Evolutionary conservation across 2,113 vertebrate species (phyloP).

Genomic region (Upupa epops): DNA sequence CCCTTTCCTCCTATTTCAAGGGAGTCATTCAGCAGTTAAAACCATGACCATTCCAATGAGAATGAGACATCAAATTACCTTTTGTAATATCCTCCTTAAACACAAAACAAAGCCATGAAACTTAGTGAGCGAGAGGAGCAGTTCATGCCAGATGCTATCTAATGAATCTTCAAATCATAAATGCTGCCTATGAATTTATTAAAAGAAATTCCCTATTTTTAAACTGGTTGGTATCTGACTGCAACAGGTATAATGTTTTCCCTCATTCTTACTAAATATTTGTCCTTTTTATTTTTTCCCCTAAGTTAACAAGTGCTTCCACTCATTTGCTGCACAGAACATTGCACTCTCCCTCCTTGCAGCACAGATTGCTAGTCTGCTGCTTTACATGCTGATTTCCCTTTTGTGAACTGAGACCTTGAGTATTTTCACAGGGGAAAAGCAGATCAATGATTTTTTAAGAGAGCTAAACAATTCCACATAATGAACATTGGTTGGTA

Average conservation of each 20-base stretch:
- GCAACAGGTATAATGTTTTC: background rate
- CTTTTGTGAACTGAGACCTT: slow-evolving; percentile 39
- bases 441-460: slow-evolving; percentile 46
- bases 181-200: background rate
- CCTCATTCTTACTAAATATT: background rate
- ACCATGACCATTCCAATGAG: background rate
- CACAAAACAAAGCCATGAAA: slow-evolving; percentile 7
- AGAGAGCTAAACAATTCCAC: background rate
- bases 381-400: slow-evolving; percentile 31
- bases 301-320: background rate
- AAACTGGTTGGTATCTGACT: background rate
- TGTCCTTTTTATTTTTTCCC: background rate
- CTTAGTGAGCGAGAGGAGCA: background rate
- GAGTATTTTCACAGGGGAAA: background rate
- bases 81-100: background rate
- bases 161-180: background rate
- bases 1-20: background rate
- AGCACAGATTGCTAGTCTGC: slow-evolving; percentile 20
- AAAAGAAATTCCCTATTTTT: background rate
- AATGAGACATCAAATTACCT: background rate
- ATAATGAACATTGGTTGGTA: slow-evolving; percentile 51
- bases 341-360: background rate
- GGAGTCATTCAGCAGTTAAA: slow-evolving; percentile 1
- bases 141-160: background rate
- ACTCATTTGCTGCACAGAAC: background rate